Evolutionary conservation across 2,113 vertebrate species (phyloP), one percentile per base, ranked within the genome.

Genomic region (Rhinogobius similis): DNA sequence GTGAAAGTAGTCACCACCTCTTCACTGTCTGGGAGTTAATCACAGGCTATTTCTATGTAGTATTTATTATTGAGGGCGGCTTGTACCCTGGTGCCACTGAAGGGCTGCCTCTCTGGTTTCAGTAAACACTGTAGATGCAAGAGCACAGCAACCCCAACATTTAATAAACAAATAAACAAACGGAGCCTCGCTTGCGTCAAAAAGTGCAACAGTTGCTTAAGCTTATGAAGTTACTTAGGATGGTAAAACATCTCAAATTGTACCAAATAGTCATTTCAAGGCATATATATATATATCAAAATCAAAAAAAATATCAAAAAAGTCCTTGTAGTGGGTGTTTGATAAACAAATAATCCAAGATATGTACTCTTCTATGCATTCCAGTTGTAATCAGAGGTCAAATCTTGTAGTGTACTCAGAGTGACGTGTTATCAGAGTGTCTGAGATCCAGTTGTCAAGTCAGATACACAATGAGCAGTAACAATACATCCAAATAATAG

Each of bases 21-120:
- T 14, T 76, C 58, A 48, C 2, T 1, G 16, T 55, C 59, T 74
- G 73, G 72, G 72, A 82, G 68, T 70, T 50, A 77, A 75, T 85
- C 70, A 36, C 62, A 73, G 48, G 27, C 75, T 81, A 69, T 80
- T 79, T 78, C 55, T 0, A 72, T 10, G 23, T 13, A 48, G 69
- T 73, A 76, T 82, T 86, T 90, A 76, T 83, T 76, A 73, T 73
- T 73, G 55, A 65, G 58, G 53, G 72, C 63, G 39, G 77, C 72
- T 84, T 86, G 82, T 81, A 77, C 81, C 76, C 74, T 73, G 38
- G 67, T 81, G 55, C 69, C 73, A 78, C 72, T 18, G 29, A 61
- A 10, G 73, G 39, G 12, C 52, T 82, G 65, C 70, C 41, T 74
- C 83, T 86, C 80, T 75, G 64, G 70, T 85, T 82, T 86, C 79